Evolutionary conservation across 1,140 invertebrate genomes (phyloP).

Genomic region (Megalopta genalis): DNA sequence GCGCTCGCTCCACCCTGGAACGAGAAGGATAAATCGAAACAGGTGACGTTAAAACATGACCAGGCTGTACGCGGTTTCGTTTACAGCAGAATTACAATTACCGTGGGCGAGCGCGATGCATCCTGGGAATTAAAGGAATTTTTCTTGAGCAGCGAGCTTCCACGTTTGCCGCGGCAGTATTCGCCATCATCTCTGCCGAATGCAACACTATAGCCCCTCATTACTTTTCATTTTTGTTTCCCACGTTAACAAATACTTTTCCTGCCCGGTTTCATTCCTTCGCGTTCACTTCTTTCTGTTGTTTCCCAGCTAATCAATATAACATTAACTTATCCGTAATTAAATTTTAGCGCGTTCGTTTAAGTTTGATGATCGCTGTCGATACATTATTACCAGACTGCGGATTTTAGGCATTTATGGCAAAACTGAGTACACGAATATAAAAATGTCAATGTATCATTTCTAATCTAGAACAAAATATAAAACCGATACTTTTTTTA

Average conservation of each 20-base stretch:
- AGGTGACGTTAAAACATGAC: conserved; percentile 6
- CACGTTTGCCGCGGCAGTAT: not conserved
- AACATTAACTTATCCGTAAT: no score
- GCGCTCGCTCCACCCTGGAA: not conserved
- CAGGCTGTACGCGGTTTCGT: not conserved
- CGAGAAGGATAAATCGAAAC: not conserved
- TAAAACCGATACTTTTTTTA: no score
- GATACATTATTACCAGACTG: no score
- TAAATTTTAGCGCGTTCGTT: no score
- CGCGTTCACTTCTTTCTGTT: no score
- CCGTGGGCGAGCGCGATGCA: not conserved
- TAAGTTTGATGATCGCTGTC: no score
- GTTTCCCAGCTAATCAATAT: no score
- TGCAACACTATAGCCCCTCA: not conserved
- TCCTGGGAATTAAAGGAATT: conserved; percentile 19
- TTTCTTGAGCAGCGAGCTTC: not conserved
- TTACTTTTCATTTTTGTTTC: not conserved
- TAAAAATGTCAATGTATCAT: no score
- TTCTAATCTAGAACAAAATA: no score
- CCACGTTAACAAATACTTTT: not conserved
- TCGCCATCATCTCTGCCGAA: conserved; percentile 18
- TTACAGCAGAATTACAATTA: not conserved
- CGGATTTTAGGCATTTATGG: no score
- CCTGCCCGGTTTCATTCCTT: not conserved
- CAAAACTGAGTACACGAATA: no score